Evolutionary conservation across 2,888 invertebrate genomes (phyloP), one percentile per base, ranked within the genome.

Genomic region (Nycteola revayana): DNA sequence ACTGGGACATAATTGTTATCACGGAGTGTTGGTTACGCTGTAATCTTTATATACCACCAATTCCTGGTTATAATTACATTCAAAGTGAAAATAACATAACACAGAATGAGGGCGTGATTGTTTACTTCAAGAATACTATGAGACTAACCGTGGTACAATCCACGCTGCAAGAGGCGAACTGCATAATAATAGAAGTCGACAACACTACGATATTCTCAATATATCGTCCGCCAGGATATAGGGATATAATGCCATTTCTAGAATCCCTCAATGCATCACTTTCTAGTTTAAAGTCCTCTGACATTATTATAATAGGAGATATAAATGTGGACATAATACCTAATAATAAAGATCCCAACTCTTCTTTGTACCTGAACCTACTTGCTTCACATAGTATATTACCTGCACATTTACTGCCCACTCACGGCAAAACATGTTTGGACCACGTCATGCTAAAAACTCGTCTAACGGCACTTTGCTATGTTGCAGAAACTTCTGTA

Each of bases 391-490:
- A 34, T 7, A 24, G 33, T 2, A 10, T 34, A 0, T 24, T 34
- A 0, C 28, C 33, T 10, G 33, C 33, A 1, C 10, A 10, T 8
- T 18, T 20, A 8, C 10, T 3, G 7, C 3, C 33, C 18, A 34
- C 33, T n/a, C 28, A 28, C 24, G 28, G 10, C 10, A 28, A 28
- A 28, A 9, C 24, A 2, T 28, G 33, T 18, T 14, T 34, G 10
- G 33, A 34, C 10, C 33, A 34, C 5, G 28, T 34, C 10, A 34
- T 34, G 7, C 8, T 34, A 7, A 34, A 25, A 10, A 34, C 33
- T 8, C 23, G 18, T 3, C 10, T 20, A 2, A 18, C n/a, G 3
- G 18, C 20, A 9, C 9, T 24, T 6, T 9, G 17, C 3, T 1
- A 23, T 8, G 3, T 10, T 9, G 4, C 26, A 1, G 9, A 4